Evolutionary conservation across 2,888 invertebrate genomes (phyloP).

Genomic region (Mesochorus sp.): DNA sequence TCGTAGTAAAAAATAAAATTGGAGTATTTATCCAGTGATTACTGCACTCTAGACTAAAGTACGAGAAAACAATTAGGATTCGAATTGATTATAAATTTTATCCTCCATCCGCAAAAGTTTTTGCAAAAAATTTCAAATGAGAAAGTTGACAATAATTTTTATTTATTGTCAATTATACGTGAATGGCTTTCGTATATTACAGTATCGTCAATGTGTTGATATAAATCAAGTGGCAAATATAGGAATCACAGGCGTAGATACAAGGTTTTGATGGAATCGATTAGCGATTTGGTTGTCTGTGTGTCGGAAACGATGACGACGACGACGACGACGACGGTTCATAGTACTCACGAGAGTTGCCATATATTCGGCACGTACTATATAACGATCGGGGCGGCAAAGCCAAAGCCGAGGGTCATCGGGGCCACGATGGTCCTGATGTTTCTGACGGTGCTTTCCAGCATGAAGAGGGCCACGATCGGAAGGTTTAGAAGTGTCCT

Average conservation of each 20-base stretch:
- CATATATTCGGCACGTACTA: conserved; percentile 58
- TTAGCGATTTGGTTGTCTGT: conserved; percentile 49
- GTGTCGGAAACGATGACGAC: background rate
- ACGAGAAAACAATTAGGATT: no score
- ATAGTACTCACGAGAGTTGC: conserved; percentile 37
- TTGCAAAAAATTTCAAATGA: no score
- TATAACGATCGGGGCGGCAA: conserved; percentile 57
- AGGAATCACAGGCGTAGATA: conserved; percentile 43
- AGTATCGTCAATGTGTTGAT: conserved; percentile 44
- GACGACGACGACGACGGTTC: background rate
- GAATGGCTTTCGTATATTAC: no score
- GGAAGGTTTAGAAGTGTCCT: conserved; percentile 36
- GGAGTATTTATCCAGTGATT: no score
- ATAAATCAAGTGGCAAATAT: conserved; percentile 28
- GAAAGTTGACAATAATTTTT: no score
- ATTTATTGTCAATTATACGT: no score
- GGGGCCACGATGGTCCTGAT: conserved; percentile 22
- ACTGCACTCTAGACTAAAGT: no score
- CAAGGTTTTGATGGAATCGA: conserved; percentile 62
- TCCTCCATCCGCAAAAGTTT: no score
- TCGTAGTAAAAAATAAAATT: no score
- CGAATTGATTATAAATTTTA: no score
- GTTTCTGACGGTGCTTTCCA: conserved; percentile 46
- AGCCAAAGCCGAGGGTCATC: conserved; percentile 51
- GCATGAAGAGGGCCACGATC: conserved; percentile 11